Conservation (phyloP, 2,113 vertebrate species). For the Ptyas mucosa region DNA sequence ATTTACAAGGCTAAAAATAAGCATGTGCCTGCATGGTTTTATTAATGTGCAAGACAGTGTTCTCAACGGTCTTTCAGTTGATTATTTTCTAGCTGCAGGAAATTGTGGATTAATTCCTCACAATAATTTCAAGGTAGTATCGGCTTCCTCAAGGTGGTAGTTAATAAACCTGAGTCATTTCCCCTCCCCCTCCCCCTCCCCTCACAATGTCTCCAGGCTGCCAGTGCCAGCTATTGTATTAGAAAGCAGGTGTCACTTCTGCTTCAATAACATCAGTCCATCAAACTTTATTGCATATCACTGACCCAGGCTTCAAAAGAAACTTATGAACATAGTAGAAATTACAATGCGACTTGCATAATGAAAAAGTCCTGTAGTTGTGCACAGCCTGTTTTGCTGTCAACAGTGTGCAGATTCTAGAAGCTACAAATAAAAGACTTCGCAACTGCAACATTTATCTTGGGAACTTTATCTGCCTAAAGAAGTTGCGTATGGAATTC, state of each 20-base stretch:
- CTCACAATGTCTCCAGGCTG: constrained; percentile 11
- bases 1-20: constrained; percentile 35
- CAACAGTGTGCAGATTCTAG: neutral
- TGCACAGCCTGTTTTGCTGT: neutral
- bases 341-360: neutral
- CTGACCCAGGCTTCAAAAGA: neutral
- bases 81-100: constrained; percentile 28
- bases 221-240: neutral
- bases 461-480: neutral
- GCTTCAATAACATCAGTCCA: neutral
- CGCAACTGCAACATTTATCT: neutral
- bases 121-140: constrained; percentile 11
- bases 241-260: constrained; percentile 19
- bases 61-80: constrained; percentile 34
- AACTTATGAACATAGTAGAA: neutral
- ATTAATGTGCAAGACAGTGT: constrained; percentile 20
- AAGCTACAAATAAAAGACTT: neutral
- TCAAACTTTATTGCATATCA: neutral
- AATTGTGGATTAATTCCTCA: constrained; percentile 39
- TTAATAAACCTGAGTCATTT: constrained; percentile 30
- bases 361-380: neutral
- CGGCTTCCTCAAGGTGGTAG: constrained; percentile 1
- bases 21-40: constrained; percentile 11
- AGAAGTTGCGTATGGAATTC: neutral
- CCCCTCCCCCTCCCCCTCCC: neutral